Evolutionary conservation across 37 sponge, comb jelly and placozoan species (phyloP).

Genomic region (Chondrilla cf. caribensis): DNA sequence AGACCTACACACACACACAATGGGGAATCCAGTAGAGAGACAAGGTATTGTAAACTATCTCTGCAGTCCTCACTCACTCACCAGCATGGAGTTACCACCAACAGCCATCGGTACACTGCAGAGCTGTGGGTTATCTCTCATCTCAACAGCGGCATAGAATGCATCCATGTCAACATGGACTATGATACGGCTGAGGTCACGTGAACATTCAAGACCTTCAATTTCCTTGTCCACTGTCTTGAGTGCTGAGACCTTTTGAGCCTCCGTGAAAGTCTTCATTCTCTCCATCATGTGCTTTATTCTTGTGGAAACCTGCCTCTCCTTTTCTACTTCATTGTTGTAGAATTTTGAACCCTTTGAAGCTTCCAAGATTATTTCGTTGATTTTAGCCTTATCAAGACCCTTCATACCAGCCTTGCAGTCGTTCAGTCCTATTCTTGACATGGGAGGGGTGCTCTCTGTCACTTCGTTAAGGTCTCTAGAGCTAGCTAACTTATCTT

Average conservation of each 20-base stretch:
- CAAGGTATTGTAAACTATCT: no score
- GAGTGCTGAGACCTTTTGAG: constrained; percentile 45
- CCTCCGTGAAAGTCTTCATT: constrained; percentile 47
- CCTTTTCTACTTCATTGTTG: constrained; percentile 75
- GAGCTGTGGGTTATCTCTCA: constrained; percentile 82
- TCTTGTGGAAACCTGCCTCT: constrained; percentile 48
- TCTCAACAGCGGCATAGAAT: constrained; percentile 97
- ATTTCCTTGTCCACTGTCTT: constrained; percentile 51
- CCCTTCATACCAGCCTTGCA: constrained; percentile 99
- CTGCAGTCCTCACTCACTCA: constrained; percentile 27
- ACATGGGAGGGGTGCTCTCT: constrained; percentile 40
- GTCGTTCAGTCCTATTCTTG: constrained; percentile 79
- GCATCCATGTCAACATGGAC: constrained; percentile 99
- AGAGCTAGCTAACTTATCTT: no score
- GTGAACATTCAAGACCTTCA: constrained; percentile 62
- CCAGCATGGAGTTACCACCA: constrained; percentile 84
- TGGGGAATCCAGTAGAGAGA: no score
- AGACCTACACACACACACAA: no score
- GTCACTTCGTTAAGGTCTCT: no score
- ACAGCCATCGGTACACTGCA: constrained; percentile 90
- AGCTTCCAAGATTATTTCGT: constrained; percentile 87
- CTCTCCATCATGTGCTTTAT: constrained; percentile 45
- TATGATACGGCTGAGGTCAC: constrained; percentile 73
- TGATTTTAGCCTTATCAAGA: constrained; percentile 82
- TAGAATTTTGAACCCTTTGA: constrained; percentile 90